Evolutionary conservation across 2,797 vertebrate genomes (phyloP).

Genomic region (Urophycis tenuis): DNA sequence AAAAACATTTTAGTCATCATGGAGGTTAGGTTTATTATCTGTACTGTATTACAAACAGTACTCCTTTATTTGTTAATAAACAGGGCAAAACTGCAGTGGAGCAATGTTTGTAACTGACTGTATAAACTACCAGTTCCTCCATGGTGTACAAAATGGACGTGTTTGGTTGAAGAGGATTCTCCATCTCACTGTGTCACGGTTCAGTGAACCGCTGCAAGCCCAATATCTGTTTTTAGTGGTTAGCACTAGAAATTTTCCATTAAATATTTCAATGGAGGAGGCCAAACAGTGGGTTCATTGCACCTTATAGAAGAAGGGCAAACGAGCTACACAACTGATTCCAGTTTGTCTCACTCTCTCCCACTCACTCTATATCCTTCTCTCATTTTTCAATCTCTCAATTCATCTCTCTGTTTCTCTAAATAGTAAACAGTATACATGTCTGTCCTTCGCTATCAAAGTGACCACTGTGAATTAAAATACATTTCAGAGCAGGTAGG

Average conservation of each 20-base stretch:
- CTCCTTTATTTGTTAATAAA: background rate
- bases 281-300: no score
- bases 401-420: slow-evolving; percentile 4
- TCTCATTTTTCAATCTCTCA: background rate
- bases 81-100: no score
- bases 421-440: no score
- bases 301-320: background rate
- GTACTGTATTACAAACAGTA: background rate
- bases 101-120: background rate
- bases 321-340: background rate
- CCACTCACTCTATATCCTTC: no score
- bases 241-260: background rate
- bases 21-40: background rate
- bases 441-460: no score
- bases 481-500: no score
- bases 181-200: background rate
- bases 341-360: background rate
- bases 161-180: background rate
- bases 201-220: background rate
- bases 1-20: no score
- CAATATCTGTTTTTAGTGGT: background rate
- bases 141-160: background rate
- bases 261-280: no score
- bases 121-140: background rate
- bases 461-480: no score